These are phyloP conservation scores for Lethocerus indicus DNA, from an alignment of 1,140 invertebrate genomes.

Conservation along the genomic window DNA sequence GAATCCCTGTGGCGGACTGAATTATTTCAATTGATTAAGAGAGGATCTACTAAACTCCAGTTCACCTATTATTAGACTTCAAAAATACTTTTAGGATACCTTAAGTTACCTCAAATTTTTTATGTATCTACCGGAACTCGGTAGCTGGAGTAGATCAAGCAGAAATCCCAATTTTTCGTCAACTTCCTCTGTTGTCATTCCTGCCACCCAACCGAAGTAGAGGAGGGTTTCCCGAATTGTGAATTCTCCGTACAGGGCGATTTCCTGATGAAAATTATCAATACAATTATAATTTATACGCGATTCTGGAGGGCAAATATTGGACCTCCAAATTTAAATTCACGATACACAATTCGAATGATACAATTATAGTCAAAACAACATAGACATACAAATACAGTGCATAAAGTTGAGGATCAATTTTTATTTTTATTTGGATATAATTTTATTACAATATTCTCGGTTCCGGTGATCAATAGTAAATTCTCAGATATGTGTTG, in stretches of 20 bases:
- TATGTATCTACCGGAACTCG: constrained; percentile 65
- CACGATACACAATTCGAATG: too few species aligned
- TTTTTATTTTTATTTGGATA: too few species aligned
- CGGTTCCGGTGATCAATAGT: too few species aligned
- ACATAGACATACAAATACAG: too few species aligned
- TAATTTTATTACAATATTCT: too few species aligned
- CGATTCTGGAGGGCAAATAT: too few species aligned
- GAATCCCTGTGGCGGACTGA: too few species aligned
- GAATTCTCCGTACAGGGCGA: constrained; percentile 87
- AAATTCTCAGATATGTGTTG: too few species aligned
- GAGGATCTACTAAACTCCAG: neutral
- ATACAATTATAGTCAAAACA: too few species aligned
- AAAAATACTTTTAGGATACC: neutral
- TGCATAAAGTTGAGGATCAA: too few species aligned
- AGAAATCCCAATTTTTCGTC: constrained; percentile 70
- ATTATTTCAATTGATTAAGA: neutral
- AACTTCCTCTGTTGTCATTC: constrained; percentile 68
- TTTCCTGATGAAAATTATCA: constrained; percentile 61
- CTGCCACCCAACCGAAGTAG: constrained; percentile 93
- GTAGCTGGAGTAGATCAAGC: constrained; percentile 75
- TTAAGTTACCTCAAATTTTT: constrained; percentile 61
- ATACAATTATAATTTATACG: too few species aligned
- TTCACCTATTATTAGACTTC: neutral
- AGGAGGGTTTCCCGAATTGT: constrained; percentile 87
- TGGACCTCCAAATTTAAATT: too few species aligned